These are phyloP conservation scores for Pararge aegeria DNA, from an alignment of 1,140 invertebrate species.

Conservation along the genomic window DNA sequence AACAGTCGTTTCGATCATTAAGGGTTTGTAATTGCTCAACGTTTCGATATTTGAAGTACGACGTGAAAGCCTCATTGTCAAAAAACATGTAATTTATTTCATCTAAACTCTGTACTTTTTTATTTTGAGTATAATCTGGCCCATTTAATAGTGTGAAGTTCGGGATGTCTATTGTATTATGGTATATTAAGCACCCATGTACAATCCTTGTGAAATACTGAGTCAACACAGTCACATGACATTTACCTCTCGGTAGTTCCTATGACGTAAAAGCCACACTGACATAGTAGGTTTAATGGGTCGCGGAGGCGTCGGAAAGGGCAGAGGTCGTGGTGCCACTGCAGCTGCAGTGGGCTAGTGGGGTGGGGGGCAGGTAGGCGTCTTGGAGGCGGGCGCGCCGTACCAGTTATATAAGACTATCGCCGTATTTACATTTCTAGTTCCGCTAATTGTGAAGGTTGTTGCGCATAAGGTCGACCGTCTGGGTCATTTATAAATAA, in stretches of 20 bases:
- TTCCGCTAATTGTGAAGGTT: constrained; percentile 65
- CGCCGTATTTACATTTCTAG: constrained; percentile 42
- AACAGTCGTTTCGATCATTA: too few species aligned
- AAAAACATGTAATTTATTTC: too few species aligned
- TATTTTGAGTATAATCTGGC: too few species aligned
- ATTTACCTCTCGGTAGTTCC: background rate
- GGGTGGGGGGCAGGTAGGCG: constrained; percentile 34
- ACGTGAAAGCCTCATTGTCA: too few species aligned
- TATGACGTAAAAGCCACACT: constrained; percentile 12
- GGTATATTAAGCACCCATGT: too few species aligned
- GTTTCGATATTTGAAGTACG: too few species aligned
- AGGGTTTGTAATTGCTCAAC: too few species aligned
- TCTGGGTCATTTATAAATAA: constrained; percentile 48
- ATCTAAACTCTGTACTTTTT: too few species aligned
- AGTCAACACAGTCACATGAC: background rate
- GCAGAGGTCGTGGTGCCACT: constrained; percentile 57
- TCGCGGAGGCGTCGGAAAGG: constrained; percentile 41
- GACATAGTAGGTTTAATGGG: constrained; percentile 24
- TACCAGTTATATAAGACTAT: constrained; percentile 46
- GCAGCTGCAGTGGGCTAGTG: constrained; percentile 41
- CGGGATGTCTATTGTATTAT: too few species aligned
- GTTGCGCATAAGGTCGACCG: constrained; percentile 56
- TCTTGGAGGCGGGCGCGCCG: constrained; percentile 34
- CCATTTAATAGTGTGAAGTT: too few species aligned
- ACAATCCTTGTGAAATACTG: background rate